Evolutionary conservation across 1,140 invertebrate species (phyloP).

Genomic region (Antheraea pernyi): DNA sequence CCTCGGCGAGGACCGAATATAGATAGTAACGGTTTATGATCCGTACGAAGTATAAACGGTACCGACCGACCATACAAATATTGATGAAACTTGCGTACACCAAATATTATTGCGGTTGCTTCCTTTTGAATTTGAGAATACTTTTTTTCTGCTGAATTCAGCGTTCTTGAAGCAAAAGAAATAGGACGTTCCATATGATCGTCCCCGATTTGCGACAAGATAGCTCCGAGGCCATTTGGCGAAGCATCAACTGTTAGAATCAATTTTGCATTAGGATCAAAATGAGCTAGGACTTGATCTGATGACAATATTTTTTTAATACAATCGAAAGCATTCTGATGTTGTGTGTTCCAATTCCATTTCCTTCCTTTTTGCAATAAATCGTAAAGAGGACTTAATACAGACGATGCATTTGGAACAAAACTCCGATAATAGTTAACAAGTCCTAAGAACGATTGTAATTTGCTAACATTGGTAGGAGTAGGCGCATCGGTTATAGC

Average conservation of each 20-base stretch:
- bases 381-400: not conserved
- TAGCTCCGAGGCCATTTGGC: not conserved
- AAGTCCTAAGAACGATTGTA: not conserved
- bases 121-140: too few species aligned
- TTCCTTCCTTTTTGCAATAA: not conserved
- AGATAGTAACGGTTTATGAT: conserved; percentile 15
- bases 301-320: conserved; percentile 2
- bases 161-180: not conserved
- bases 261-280: not conserved
- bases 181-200: too few species aligned
- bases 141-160: not conserved
- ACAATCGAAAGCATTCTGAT: not conserved
- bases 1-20: conserved; percentile 28
- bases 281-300: too few species aligned
- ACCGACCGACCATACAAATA: conserved; percentile 24
- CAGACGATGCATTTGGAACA: not conserved
- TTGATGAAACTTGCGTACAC: conserved; percentile 16
- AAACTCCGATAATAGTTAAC: not conserved
- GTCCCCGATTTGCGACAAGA: too few species aligned
- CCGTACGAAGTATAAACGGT: conserved; percentile 18
- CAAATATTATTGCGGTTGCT: too few species aligned
- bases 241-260: not conserved
- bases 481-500: too few species aligned
- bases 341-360: not conserved
- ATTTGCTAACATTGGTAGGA: not conserved